These are phyloP conservation scores for Bubo bubo DNA, from an alignment of 2,113 vertebrate species.

Conservation along the genomic window DNA sequence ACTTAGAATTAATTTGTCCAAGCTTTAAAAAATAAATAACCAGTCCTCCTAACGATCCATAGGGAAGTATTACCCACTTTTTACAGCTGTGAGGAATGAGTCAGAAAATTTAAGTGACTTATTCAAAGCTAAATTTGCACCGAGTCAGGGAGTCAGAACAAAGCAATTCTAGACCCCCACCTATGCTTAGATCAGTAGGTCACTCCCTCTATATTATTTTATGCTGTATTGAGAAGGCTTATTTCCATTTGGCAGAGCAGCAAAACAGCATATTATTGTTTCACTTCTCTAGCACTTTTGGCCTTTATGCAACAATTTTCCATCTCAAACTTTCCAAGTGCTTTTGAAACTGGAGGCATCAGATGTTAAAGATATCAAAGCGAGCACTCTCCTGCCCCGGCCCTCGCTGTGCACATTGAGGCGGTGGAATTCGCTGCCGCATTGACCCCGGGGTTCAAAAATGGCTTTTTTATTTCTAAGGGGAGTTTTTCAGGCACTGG, in stretches of 20 bases:
- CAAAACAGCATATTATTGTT: not conserved
- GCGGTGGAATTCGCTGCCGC: fast-evolving
- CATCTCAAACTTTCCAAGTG: slow-evolving; percentile 10
- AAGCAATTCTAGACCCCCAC: not conserved
- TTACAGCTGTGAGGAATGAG: not conserved
- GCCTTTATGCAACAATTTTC: slow-evolving; percentile 43
- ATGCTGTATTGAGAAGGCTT: not conserved
- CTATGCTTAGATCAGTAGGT: not conserved
- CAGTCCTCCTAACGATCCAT: not conserved
- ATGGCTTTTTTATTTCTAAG: not conserved
- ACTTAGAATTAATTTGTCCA: not conserved
- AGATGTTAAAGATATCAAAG: slow-evolving; percentile 3
- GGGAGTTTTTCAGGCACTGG: not conserved
- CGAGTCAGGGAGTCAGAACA: not conserved
- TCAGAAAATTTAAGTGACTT: not conserved
- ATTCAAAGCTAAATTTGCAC: not conserved
- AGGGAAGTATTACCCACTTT: not conserved
- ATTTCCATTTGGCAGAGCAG: not conserved
- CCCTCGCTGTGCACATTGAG: not conserved
- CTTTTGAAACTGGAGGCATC: slow-evolving; percentile 10
- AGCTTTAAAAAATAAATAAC: not conserved
- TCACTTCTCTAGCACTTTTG: not conserved
- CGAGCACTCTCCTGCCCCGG: not conserved
- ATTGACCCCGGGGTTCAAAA: not conserved
- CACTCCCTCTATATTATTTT: slow-evolving; percentile 14